Evolutionary conservation across 2,888 invertebrate genomes (phyloP).

Genomic region (Ecliptopera silaceata): DNA sequence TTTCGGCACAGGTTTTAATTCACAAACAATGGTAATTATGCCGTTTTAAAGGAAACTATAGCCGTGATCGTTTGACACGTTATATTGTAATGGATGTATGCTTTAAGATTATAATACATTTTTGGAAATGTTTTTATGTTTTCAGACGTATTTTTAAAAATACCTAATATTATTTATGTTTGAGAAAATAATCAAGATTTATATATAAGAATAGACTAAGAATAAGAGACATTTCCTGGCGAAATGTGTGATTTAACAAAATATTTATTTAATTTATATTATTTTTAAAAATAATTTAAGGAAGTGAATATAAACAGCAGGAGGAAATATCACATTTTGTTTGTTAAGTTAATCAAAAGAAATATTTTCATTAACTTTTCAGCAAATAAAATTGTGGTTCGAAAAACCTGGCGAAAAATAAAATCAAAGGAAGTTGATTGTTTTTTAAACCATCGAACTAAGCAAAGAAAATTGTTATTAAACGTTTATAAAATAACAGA

Average conservation of each 20-base stretch:
- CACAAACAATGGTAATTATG: too few species aligned
- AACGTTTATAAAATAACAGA: neutral
- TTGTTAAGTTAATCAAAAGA: conserved; percentile 32
- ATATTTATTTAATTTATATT: conserved; percentile 50
- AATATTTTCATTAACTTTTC: neutral
- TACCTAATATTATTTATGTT: neutral
- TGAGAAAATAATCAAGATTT: neutral
- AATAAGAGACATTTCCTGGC: conserved; percentile 37
- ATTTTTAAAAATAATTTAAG: conserved; percentile 42
- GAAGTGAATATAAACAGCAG: conserved; percentile 40
- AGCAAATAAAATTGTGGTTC: conserved; percentile 29
- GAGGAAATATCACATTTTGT: conserved; percentile 46
- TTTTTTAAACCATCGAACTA: neutral
- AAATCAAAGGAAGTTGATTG: too few species aligned
- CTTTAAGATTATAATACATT: too few species aligned
- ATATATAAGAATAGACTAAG: neutral
- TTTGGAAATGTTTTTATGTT: too few species aligned
- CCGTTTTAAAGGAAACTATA: too few species aligned
- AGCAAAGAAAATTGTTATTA: neutral
- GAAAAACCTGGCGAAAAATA: neutral
- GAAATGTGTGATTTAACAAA: conserved; percentile 49
- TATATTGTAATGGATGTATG: too few species aligned
- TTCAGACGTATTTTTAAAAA: too few species aligned
- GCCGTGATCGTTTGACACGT: too few species aligned
- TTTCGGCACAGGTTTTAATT: too few species aligned